These are phyloP conservation scores for Thyatira batis DNA, from an alignment of 2,888 invertebrate species.

Conservation along the genomic window DNA sequence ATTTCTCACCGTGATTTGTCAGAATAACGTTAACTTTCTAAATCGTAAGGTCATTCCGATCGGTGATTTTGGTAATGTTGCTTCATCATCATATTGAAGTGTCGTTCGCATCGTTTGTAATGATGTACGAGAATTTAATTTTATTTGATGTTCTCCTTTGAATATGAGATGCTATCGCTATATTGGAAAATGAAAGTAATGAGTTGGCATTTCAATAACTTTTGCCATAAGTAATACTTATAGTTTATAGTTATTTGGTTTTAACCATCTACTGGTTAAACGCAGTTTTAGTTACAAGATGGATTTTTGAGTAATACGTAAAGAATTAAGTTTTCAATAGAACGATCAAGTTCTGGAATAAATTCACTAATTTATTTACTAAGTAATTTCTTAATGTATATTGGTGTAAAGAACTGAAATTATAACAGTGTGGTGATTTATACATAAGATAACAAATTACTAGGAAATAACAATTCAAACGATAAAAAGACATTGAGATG, in stretches of 20 bases:
- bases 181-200: slow-evolving; percentile 31
- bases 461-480: neutral
- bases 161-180: neutral
- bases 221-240: slow-evolving; percentile 16
- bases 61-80: slow-evolving; percentile 32
- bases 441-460: no score
- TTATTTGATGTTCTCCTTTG: slow-evolving; percentile 15
- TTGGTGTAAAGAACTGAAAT: no score
- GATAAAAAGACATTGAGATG: no score
- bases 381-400: no score
- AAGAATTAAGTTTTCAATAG: no score
- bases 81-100: slow-evolving; percentile 42
- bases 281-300: no score
- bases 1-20: slow-evolving; percentile 13
- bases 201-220: slow-evolving; percentile 24
- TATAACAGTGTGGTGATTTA: no score
- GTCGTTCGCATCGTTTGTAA: slow-evolving; percentile 23
- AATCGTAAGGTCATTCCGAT: slow-evolving; percentile 35
- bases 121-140: slow-evolving; percentile 11
- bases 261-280: no score
- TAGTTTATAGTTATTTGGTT: no score
- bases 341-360: no score
- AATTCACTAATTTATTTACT: no score
- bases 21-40: slow-evolving; percentile 39
- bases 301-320: no score